phyloP scores from a whole-genome alignment of 2,888 invertebrate species.

The Cotesia congregata region DNA sequence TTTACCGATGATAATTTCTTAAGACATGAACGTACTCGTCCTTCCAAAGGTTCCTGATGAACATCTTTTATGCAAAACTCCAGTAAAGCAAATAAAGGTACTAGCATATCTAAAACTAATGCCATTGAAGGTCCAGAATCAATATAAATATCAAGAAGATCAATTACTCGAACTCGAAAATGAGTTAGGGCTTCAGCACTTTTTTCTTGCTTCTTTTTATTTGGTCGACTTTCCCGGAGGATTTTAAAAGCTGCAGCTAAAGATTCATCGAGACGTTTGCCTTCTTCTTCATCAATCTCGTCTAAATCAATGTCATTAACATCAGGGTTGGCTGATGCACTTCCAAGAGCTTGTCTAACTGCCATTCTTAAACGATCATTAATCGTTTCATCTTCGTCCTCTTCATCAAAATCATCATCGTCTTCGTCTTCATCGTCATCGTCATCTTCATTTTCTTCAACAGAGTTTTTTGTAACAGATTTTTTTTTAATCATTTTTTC shows the following conservation, averaged over 20 bases:
- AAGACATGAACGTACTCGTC: constrained; percentile 75
- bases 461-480: constrained; percentile 66
- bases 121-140: constrained; percentile 80
- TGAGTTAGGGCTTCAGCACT: constrained; percentile 79
- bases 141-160: constrained; percentile 81
- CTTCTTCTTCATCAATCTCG: constrained; percentile 83
- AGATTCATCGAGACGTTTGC: constrained; percentile 80
- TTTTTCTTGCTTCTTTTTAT: constrained; percentile 73
- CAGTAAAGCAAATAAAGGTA: constrained; percentile 78
- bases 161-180: constrained; percentile 82
- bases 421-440: constrained; percentile 66
- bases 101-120: constrained; percentile 78
- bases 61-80: constrained; percentile 80
- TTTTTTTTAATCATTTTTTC: constrained; percentile 63
- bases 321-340: constrained; percentile 75
- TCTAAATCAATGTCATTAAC: constrained; percentile 81
- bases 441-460: constrained; percentile 59
- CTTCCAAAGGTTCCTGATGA: constrained; percentile 78
- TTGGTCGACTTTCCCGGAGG: constrained; percentile 67
- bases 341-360: constrained; percentile 79
- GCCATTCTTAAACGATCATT: constrained; percentile 81
- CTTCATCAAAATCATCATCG: constrained; percentile 69
- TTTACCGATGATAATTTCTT: constrained; percentile 75
- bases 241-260: constrained; percentile 82
- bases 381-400: constrained; percentile 76